These are phyloP conservation scores for Cyclophora punctaria DNA, from an alignment of 2,888 invertebrate genomes.

Conservation along the genomic window DNA sequence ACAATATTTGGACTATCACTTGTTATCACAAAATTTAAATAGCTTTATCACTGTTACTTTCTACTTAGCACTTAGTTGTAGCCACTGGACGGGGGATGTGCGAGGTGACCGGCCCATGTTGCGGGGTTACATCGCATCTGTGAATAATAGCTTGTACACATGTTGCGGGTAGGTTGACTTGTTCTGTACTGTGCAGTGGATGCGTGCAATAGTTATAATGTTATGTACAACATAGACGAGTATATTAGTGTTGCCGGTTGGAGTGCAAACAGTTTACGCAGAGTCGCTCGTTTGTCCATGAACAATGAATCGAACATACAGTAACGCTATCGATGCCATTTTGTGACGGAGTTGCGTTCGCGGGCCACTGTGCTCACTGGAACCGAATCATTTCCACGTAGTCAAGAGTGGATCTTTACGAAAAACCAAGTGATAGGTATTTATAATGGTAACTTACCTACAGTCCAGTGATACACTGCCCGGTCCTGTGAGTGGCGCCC, in stretches of 20 bases:
- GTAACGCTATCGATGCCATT: slow-evolving; percentile 42
- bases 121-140: slow-evolving; percentile 6
- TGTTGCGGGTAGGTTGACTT: slow-evolving; percentile 17
- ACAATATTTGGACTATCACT: slow-evolving; percentile 1
- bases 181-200: no score
- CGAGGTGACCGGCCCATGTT: slow-evolving; percentile 11
- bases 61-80: slow-evolving; percentile 7
- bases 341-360: slow-evolving; percentile 21
- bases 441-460: no score
- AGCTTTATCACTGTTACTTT: slow-evolving; percentile 9
- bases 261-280: no score
- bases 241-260: no score
- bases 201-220: no score
- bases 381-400: not conserved
- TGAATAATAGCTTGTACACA: slow-evolving; percentile 31
- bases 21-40: slow-evolving; percentile 1
- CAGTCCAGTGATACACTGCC: no score
- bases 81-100: not conserved
- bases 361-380: slow-evolving; percentile 1
- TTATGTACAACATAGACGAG: no score
- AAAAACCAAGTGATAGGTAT: no score
- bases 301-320: slow-evolving; percentile 32
- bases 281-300: slow-evolving; percentile 34
- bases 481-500: not conserved
- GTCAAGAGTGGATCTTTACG: no score